Evolutionary conservation across 2,113 vertebrate genomes (phyloP).

Genomic region (Perca flavescens): DNA sequence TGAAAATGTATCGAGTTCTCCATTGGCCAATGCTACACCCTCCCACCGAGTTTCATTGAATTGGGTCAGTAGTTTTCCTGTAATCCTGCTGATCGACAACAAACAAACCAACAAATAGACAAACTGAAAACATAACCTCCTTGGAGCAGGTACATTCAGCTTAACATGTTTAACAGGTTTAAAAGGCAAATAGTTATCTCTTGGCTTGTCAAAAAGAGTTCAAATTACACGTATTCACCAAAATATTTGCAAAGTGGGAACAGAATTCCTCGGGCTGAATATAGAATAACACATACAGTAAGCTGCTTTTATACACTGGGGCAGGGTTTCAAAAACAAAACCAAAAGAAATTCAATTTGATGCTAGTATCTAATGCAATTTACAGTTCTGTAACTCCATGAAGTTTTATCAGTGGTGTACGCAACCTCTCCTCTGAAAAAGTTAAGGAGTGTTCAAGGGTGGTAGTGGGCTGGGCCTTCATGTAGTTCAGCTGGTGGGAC

Average conservation of each 20-base stretch:
- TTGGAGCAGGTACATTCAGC: too few species aligned
- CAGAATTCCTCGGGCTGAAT: background rate
- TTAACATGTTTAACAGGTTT: background rate
- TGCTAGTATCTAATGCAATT: background rate
- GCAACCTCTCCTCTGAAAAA: background rate
- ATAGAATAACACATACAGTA: background rate
- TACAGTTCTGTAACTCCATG: background rate
- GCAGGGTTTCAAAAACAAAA: background rate
- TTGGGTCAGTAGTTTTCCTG: too few species aligned
- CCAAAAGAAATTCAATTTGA: background rate
- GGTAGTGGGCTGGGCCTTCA: slow-evolving; percentile 57
- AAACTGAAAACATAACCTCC: too few species aligned
- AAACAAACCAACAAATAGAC: too few species aligned
- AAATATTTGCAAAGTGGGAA: background rate
- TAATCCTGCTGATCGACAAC: too few species aligned
- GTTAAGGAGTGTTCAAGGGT: slow-evolving; percentile 11
- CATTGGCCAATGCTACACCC: too few species aligned
- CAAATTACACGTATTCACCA: too few species aligned
- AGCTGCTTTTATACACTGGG: background rate
- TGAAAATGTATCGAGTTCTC: too few species aligned
- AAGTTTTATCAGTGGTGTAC: background rate
- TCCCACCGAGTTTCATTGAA: too few species aligned
- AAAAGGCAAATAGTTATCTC: background rate
- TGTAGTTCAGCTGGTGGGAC: slow-evolving; percentile 33
- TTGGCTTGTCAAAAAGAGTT: background rate